Percentiles rank a stretch among this genome's conserved stretches.
These are phyloP conservation scores for Florisuga fusca DNA, from an alignment of 2,797 vertebrate genomes.

Conservation along the genomic window DNA sequence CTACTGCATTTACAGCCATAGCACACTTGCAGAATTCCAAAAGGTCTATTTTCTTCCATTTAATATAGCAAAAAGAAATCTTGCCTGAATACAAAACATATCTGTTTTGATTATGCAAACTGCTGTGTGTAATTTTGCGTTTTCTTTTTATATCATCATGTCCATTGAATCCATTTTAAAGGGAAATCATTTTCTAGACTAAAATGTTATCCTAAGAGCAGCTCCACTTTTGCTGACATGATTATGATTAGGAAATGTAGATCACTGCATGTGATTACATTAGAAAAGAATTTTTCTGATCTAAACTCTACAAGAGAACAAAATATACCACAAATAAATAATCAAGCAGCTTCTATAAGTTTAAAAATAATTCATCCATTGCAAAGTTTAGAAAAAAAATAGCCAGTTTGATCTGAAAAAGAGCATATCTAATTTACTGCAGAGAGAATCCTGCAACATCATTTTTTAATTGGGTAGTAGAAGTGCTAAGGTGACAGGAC, in stretches of 20 bases:
- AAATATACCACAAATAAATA: slow-evolving; percentile 85
- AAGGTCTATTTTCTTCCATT: slow-evolving; percentile 81
- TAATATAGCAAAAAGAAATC: slow-evolving; percentile 81
- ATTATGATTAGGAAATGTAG: slow-evolving; percentile 86
- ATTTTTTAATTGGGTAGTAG: slow-evolving; percentile 79
- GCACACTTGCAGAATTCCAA: slow-evolving; percentile 79
- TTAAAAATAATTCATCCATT: slow-evolving; percentile 80
- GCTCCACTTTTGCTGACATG: slow-evolving; percentile 83
- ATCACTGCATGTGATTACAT: slow-evolving; percentile 82
- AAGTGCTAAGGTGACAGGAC: slow-evolving; percentile 80
- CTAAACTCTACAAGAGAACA: slow-evolving; percentile 80
- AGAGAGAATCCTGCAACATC: slow-evolving; percentile 68
- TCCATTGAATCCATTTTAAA: slow-evolving; percentile 86
- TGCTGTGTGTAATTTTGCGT: slow-evolving; percentile 84
- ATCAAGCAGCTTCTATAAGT: slow-evolving; percentile 82
- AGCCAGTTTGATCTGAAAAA: slow-evolving; percentile 74
- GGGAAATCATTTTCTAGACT: slow-evolving; percentile 83
- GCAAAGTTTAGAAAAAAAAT: slow-evolving; percentile 62
- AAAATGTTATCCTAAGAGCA: slow-evolving; percentile 84
- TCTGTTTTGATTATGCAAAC: slow-evolving; percentile 86
- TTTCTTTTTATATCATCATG: slow-evolving; percentile 85
- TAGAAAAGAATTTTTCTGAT: slow-evolving; percentile 80
- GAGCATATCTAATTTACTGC: slow-evolving; percentile 71
- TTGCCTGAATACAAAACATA: slow-evolving; percentile 82
- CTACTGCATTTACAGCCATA: slow-evolving; percentile 71